A percentile compares a stretch with the other conserved stretches of the same genome.
These are phyloP conservation scores for Actinemys pallida DNA, from an alignment of 2,113 vertebrate species.

Conservation along the genomic window DNA sequence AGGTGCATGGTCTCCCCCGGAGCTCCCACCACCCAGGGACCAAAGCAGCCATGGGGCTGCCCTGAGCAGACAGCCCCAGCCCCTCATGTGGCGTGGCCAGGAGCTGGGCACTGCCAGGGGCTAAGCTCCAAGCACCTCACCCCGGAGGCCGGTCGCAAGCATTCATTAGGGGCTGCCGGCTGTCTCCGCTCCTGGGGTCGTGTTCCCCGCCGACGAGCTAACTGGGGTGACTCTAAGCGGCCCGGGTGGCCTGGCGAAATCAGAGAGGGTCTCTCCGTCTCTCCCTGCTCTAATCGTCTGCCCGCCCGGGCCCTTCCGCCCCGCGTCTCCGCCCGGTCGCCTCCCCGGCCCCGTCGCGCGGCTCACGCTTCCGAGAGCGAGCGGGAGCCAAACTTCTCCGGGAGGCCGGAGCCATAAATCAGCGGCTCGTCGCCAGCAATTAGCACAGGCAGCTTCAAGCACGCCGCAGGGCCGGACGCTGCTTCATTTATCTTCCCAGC, in stretches of 20 bases:
- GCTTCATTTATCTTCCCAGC: not conserved
- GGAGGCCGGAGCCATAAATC: not conserved
- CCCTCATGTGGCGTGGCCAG: no score
- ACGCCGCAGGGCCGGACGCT: not conserved
- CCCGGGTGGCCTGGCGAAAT: not conserved
- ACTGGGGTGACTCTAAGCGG: not conserved
- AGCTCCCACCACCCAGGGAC: no score
- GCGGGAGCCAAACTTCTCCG: not conserved
- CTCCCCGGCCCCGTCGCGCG: not conserved
- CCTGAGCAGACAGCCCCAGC: no score
- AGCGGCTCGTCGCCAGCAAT: not conserved
- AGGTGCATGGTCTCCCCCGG: no score
- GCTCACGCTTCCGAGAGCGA: not conserved
- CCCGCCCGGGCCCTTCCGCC: not conserved
- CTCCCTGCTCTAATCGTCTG: not conserved
- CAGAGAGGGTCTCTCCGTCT: not conserved
- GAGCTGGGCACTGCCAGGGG: no score
- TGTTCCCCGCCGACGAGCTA: not conserved
- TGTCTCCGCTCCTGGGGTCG: not conserved
- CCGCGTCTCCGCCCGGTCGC: not conserved
- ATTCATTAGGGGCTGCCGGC: not conserved
- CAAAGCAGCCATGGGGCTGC: no score
- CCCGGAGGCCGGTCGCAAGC: fast-evolving
- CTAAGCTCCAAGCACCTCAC: not conserved
- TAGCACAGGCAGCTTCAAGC: not conserved